Evolutionary conservation across 2,888 invertebrate species (phyloP).

Genomic region (Sinelater perroti): DNA sequence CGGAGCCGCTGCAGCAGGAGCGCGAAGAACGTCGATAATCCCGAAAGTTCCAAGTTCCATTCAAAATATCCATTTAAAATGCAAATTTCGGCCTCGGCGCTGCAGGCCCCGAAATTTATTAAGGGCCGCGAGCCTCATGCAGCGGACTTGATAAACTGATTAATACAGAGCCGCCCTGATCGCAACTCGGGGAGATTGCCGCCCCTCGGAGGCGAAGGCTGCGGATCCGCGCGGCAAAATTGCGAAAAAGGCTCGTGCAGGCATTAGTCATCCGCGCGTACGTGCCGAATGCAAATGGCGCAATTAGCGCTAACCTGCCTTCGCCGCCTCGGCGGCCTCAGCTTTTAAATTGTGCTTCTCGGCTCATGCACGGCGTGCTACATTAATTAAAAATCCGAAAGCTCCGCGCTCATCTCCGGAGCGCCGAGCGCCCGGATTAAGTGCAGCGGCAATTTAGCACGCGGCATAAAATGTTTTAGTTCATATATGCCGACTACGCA

Average conservation of each 20-base stretch:
- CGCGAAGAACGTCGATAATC: not conserved
- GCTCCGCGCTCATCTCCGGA: not conserved
- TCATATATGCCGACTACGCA: not conserved
- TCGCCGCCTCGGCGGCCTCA: conserved; percentile 20
- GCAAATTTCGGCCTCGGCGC: conserved; percentile 7
- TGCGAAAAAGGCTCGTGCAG: no score
- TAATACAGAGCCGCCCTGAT: not conserved
- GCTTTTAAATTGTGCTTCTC: conserved; percentile 21
- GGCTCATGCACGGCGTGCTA: conserved; percentile 12
- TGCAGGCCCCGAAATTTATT: not conserved
- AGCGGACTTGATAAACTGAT: conserved; percentile 4
- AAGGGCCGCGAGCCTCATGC: not conserved
- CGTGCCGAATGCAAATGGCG: conserved; percentile 48
- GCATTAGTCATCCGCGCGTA: conserved; percentile 37
- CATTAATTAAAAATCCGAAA: conserved; percentile 23
- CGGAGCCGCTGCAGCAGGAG: no score
- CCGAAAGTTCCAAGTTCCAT: conserved; percentile 1
- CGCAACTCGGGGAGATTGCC: conserved; percentile 12
- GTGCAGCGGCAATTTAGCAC: not conserved
- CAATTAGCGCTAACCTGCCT: conserved; percentile 42
- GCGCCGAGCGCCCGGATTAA: not conserved
- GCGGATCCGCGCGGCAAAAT: conserved; percentile 38
- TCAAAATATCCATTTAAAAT: conserved; percentile 20
- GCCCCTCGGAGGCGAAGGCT: conserved; percentile 27
- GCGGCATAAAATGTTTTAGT: not conserved